A percentile compares a stretch with the other conserved stretches of the same genome.
Evolutionary conservation across 2,888 invertebrate genomes (phyloP).

Genomic region (Melinaea marsaeus): DNA sequence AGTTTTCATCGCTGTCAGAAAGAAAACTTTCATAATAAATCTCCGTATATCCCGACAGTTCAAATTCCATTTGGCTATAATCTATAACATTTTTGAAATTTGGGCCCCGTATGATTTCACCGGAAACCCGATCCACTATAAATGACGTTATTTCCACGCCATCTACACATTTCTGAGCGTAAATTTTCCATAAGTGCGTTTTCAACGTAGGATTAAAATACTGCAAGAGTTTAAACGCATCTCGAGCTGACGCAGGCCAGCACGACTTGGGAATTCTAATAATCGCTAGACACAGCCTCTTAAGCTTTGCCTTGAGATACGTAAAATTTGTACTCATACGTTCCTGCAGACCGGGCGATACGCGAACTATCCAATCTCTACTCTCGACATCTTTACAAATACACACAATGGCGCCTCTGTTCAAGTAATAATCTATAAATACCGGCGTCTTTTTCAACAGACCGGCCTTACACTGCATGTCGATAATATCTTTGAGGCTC

Average conservation of each 20-base stretch:
- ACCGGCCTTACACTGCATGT: conserved; percentile 63
- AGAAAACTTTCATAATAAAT: conserved; percentile 63
- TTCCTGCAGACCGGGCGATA: conserved; percentile 64
- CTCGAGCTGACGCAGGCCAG: conserved; percentile 61
- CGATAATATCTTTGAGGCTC: conserved; percentile 55
- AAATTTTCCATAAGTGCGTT: conserved; percentile 60
- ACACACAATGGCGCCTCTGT: conserved; percentile 64
- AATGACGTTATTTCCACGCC: conserved; percentile 57
- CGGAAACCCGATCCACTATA: conserved; percentile 60
- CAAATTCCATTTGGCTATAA: conserved; percentile 65
- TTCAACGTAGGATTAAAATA: conserved; percentile 65
- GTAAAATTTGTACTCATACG: conserved; percentile 58
- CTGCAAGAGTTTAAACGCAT: conserved; percentile 64
- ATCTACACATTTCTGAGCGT: conserved; percentile 52
- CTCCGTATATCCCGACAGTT: conserved; percentile 61
- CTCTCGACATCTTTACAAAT: conserved; percentile 62
- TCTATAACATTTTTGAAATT: conserved; percentile 66
- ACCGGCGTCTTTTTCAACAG: conserved; percentile 54
- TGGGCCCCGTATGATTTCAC: conserved; percentile 62
- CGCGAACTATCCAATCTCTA: conserved; percentile 63
- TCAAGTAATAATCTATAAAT: conserved; percentile 65
- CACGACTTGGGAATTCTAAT: conserved; percentile 55
- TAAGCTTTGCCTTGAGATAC: conserved; percentile 57
- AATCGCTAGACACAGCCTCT: conserved; percentile 59
- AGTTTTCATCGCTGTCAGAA: conserved; percentile 54